Conservation (phyloP, 2,797 vertebrate species). For the Limosa lapponica region DNA sequence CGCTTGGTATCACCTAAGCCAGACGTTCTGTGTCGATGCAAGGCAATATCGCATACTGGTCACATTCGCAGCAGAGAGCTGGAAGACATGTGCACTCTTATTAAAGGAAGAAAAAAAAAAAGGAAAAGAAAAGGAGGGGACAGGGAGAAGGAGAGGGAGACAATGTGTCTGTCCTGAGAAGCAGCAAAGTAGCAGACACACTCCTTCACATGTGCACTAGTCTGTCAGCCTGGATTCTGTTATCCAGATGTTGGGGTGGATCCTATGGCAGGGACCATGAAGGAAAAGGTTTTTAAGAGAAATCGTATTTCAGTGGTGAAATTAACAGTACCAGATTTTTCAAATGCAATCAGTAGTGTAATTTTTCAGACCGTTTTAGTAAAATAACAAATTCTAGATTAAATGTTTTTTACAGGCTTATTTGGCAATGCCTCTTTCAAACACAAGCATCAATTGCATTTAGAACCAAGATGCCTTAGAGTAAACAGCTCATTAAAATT, state of each 20-base stretch:
- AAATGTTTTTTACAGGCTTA: neutral
- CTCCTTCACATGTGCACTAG: slow-evolving; percentile 73
- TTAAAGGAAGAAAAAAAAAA: slow-evolving; percentile 17
- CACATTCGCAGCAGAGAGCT: slow-evolving; percentile 68
- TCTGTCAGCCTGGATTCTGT: slow-evolving; percentile 74
- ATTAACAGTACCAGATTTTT: slow-evolving; percentile 51
- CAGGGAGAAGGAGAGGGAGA: slow-evolving; percentile 45
- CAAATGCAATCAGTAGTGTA: neutral
- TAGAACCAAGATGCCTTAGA: neutral
- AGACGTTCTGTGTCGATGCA: slow-evolving; percentile 14
- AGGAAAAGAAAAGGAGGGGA: slow-evolving; percentile 39
- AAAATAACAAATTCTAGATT: neutral
- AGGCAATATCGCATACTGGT: slow-evolving; percentile 68
- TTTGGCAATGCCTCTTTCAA: slow-evolving; percentile 19
- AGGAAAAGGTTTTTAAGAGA: slow-evolving; percentile 59
- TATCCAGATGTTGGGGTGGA: slow-evolving; percentile 82
- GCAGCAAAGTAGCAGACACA: slow-evolving; percentile 72
- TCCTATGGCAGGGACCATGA: slow-evolving; percentile 55
- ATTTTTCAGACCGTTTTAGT: slow-evolving; percentile 13
- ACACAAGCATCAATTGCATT: neutral
- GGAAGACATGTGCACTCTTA: slow-evolving; percentile 55
- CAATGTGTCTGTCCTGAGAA: slow-evolving; percentile 70
- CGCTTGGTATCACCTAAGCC: slow-evolving; percentile 64
- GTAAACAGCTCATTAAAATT: slow-evolving; percentile 15
- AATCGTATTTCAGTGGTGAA: slow-evolving; percentile 67